A percentile compares a stretch with the other conserved stretches of the same genome.
phyloP scores from a whole-genome alignment of 2,797 vertebrate species.

The Acomys russatus region DNA sequence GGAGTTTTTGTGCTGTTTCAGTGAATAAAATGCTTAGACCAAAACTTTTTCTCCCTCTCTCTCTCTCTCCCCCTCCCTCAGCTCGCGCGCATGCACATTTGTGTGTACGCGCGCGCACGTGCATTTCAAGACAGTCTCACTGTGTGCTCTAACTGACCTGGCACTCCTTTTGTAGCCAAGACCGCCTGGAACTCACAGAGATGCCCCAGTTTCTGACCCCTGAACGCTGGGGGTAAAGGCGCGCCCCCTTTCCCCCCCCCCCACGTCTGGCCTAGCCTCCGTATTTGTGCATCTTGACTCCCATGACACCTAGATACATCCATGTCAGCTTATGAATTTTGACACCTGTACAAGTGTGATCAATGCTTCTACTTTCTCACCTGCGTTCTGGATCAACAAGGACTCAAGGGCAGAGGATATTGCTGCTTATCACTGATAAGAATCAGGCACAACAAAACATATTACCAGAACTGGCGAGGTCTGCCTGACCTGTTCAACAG shows the following conservation, averaged over 20 bases:
- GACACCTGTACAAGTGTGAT: not conserved
- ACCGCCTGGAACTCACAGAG: not conserved
- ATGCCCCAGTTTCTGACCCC: not conserved
- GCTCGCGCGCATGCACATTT: not conserved
- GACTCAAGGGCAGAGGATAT: not conserved
- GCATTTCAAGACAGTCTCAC: not conserved
- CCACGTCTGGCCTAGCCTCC: not conserved
- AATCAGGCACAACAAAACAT: not conserved
- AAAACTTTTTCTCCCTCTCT: not conserved
- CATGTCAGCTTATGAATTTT: not conserved
- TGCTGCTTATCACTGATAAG: not conserved
- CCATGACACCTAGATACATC: not conserved
- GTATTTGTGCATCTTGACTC: not conserved
- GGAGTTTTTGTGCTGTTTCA: slow-evolving; percentile 38
- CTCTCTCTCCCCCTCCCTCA: not conserved
- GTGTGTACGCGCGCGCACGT: not conserved
- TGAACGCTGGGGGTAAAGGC: not conserved
- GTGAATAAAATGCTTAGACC: slow-evolving; percentile 26
- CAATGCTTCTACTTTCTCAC: not conserved
- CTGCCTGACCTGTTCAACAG: not conserved
- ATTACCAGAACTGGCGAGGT: not conserved
- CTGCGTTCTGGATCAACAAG: not conserved
- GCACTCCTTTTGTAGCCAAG: not conserved
- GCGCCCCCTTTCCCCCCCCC: no score
- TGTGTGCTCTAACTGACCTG: not conserved